Percentiles rank a stretch among this genome's conserved stretches.
These are phyloP conservation scores for Enteromius anoplus DNA, from an alignment of 2,797 vertebrate species.

Conservation along the genomic window DNA sequence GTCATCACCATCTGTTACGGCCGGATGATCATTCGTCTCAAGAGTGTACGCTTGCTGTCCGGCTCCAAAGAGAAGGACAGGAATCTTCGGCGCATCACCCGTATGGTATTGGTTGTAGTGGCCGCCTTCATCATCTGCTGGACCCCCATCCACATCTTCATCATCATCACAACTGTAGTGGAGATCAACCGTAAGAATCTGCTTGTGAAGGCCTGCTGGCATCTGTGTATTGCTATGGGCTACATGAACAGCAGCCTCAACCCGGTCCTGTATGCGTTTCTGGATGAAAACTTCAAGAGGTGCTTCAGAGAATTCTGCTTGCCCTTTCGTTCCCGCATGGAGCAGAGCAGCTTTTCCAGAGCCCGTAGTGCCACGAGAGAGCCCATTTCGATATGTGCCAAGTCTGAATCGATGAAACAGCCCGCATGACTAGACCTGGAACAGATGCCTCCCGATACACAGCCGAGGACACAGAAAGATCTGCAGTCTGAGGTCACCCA, in stretches of 20 bases:
- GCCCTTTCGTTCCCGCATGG: conserved; percentile 77
- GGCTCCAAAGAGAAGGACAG: conserved; percentile 96
- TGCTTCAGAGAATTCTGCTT: conserved; percentile 95
- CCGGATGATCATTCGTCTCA: conserved; percentile 93
- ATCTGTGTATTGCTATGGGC: conserved; percentile 94
- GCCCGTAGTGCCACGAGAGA: conserved; percentile 79
- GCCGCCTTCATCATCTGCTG: conserved; percentile 96
- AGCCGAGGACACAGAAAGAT: conserved; percentile 67
- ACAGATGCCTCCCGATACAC: conserved; percentile 62
- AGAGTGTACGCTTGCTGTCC: conserved; percentile 92
- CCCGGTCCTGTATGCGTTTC: conserved; percentile 92
- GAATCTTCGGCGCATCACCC: conserved; percentile 91
- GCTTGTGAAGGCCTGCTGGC: conserved; percentile 87
- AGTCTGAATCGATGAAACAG: conserved; percentile 70
- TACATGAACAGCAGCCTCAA: conserved; percentile 99
- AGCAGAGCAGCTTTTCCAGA: conserved; percentile 84
- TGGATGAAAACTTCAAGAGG: conserved; percentile 97
- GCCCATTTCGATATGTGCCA: conserved; percentile 81
- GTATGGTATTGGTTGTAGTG: conserved; percentile 97
- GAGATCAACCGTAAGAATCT: conserved; percentile 85
- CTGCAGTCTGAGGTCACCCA: conserved; percentile 82
- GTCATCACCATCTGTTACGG: conserved; percentile 97
- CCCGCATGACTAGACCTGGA: conserved; percentile 84
- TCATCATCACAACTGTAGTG: conserved; percentile 91
- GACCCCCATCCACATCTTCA: conserved; percentile 98